Base-by-base conservation (phyloP, 2,113 vertebrate genomes). In the Chaetops frenatus region DNA sequence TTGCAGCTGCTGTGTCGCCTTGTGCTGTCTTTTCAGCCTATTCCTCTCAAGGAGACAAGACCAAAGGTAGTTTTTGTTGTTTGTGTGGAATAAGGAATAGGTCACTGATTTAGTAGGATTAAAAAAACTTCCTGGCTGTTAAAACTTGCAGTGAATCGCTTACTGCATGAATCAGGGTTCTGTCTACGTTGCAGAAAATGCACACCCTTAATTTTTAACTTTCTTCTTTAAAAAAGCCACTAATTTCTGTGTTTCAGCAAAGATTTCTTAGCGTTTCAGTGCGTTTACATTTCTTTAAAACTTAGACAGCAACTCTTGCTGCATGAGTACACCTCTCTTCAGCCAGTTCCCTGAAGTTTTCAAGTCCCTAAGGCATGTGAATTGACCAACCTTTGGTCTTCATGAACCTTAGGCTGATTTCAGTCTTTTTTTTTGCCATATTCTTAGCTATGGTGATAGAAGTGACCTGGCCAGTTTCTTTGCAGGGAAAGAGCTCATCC, bases 1-100 rank as follows among this genome's bases (percentile, higher is more conserved):
- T 94, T 99, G 53, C 98, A 98, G 76, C 97, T 99, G 20, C 97
- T 98, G 48, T 99, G 98, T 87, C 98, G 99, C 36, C 97, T 99
- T 6, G 99, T 99, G 81, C 81, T 99, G 47, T 99, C 99, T 86
- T 96, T 99, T 16, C 99, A 99, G 92, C 99, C 99, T 7, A 7
- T 99, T 96, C 97, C 99, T 44, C 93, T 99, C 61, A 99, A 99
- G 97, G 94, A 96, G 10, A 87, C 97, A 15, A 50, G 92, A 62
- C 95, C 96, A 72, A 99, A 99, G 99, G 99, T 99, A 94, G 83
- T 42, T 58, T 61, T 54, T 67, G 22, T 44, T 60, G 29, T 25
- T 47, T 58, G 8, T 50, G 5, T 61, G 73, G 33, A 83, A 77
- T 29, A 64, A 38, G 31, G 29, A 58, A 29, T 78, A 65, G 21